Evolutionary conservation across 2,888 invertebrate genomes (phyloP).

Genomic region (Boloria selene): DNA sequence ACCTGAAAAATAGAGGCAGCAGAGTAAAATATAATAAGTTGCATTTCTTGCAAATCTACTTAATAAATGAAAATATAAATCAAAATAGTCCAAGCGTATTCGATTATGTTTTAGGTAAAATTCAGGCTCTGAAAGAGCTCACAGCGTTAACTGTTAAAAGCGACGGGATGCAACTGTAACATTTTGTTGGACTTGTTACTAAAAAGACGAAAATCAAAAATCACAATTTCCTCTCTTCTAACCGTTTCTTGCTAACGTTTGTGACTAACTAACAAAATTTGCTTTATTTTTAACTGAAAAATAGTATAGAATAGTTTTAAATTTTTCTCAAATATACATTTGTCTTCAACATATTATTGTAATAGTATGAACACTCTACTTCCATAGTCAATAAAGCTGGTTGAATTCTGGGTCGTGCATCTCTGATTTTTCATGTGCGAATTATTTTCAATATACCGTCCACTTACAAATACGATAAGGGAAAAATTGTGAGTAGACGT

Average conservation of each 20-base stretch:
- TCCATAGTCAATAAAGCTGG: no score
- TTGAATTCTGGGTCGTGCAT: no score
- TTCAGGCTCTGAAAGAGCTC: slow-evolving; percentile 18
- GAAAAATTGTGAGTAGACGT: no score
- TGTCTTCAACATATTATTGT: no score
- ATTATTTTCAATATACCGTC: no score
- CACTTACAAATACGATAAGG: no score
- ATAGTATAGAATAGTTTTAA: neutral
- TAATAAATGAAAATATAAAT: neutral
- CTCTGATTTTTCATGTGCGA: no score
- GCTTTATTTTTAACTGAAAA: neutral
- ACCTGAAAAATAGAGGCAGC: neutral
- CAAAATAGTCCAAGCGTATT: slow-evolving; percentile 10
- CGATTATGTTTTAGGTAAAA: slow-evolving; percentile 14
- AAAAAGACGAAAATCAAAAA: slow-evolving; percentile 28
- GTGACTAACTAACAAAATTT: slow-evolving; percentile 8
- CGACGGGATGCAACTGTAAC: slow-evolving; percentile 25
- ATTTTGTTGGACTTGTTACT: slow-evolving; percentile 20
- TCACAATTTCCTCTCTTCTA: slow-evolving; percentile 19
- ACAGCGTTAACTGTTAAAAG: slow-evolving; percentile 23
- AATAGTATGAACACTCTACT: no score
- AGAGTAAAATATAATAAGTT: neutral
- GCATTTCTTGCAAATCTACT: no score
- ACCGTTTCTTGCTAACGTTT: slow-evolving; percentile 8
- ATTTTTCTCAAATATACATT: no score